These are phyloP conservation scores for Platorchestia sp. DNA, from an alignment of 1,140 invertebrate species.

Conservation along the genomic window DNA sequence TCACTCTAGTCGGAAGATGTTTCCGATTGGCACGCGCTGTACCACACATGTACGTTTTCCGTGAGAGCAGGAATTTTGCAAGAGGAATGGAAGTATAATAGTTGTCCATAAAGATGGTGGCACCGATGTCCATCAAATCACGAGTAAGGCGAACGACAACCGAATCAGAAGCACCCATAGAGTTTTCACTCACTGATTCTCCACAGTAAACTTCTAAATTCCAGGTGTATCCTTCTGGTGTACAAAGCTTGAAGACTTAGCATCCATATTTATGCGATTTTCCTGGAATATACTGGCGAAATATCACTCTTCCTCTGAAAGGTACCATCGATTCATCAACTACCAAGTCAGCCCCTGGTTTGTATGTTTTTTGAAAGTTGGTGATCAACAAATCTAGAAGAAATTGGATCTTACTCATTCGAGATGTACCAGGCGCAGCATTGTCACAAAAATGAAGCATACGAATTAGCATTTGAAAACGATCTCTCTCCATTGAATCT, in stretches of 20 bases:
- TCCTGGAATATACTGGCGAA: constrained; percentile 56
- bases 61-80: constrained; percentile 43
- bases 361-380: not conserved
- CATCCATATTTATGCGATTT: constrained; percentile 57
- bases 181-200: not conserved
- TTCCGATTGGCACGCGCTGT: constrained; percentile 45
- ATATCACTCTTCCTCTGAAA: constrained; percentile 55
- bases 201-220: constrained; percentile 34
- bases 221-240: constrained; percentile 55
- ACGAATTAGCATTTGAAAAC: constrained; percentile 14
- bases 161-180: not conserved
- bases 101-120: constrained; percentile 38
- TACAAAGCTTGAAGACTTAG: constrained; percentile 58
- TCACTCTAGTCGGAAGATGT: constrained; percentile 25
- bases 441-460: constrained; percentile 57
- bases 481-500: constrained; percentile 30
- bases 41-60: constrained; percentile 50
- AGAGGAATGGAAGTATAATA: constrained; percentile 52
- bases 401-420: constrained; percentile 45
- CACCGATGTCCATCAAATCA: constrained; percentile 11
- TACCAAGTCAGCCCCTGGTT: constrained; percentile 16
- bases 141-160: constrained; percentile 44
- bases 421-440: constrained; percentile 16
- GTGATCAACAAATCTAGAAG: constrained; percentile 26
- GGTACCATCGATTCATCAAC: constrained; percentile 60